Evolutionary conservation across 2,888 invertebrate species (phyloP), one percentile per base, ranked within the genome.

Genomic region (Eupsilia transversa): DNA sequence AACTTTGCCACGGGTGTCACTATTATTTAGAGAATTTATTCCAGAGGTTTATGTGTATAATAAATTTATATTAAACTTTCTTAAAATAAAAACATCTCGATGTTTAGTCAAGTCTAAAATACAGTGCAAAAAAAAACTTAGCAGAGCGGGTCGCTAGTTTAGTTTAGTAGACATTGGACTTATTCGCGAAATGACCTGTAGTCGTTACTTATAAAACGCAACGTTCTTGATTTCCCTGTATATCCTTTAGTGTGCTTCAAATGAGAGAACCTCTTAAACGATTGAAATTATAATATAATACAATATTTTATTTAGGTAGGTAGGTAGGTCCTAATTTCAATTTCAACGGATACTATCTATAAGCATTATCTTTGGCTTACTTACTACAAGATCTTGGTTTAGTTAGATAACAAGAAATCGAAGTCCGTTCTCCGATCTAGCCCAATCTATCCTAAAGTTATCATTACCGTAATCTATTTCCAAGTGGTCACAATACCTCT

Each of bases 401-500:
- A 4, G 23, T 14, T 14, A 64, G 38, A n/a, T 71, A 71, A 52
- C 52, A 60, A 43, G 52, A 52, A 77, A 59, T 43, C 1, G 3
- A 49, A 52, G 23, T n/a, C 23, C 20, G 23, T 66, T 49, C 3
- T 46, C 38, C 20, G 38, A 66, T 64, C 17, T 38, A 49, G 12
- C 17, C 41, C 27, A 35, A 60, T 78, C 61, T 80, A 79, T 79
- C 61, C 49, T 59, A 64, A 52, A 67, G 72, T 80, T 81, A 86
- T 79, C 70, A 82, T 84, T 76, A 81, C 54, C 72, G 80, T 83
- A 77, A 82, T 83, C 78, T 79, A 86, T 87, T 79, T 78, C 77
- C 63, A 79, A 84, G 78, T 77, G 80, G 87, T 88, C 89, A 92
- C 92, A 93, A 93, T 93, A 87, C 88, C 89, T 91, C 88, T 89